A percentile compares a stretch with the other conserved stretches of the same genome.
Evolutionary conservation across 1,140 invertebrate species (phyloP).

Genomic region (Rhysida immarginata): DNA sequence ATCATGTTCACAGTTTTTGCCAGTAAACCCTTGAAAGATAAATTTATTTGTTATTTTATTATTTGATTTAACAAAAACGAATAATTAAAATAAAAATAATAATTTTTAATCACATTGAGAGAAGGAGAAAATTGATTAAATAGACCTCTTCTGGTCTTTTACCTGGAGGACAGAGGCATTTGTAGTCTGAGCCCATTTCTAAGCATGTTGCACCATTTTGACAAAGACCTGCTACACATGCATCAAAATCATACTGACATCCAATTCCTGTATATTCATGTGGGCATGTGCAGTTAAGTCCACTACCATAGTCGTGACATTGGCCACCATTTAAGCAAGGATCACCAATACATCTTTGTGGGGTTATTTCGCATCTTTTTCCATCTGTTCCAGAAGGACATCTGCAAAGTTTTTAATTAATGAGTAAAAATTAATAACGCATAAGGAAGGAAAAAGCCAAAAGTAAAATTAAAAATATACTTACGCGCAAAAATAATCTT

Average conservation of each 20-base stretch:
- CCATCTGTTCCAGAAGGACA: slow-evolving; percentile 85
- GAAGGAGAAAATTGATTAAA: background rate
- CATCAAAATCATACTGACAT: slow-evolving; percentile 85
- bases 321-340: slow-evolving; percentile 90
- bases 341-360: slow-evolving; percentile 85
- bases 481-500: slow-evolving; percentile 91
- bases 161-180: slow-evolving; percentile 68
- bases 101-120: background rate
- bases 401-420: slow-evolving; percentile 26
- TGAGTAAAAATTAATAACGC: background rate
- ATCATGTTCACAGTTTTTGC: slow-evolving; percentile 79
- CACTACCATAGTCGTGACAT: slow-evolving; percentile 87
- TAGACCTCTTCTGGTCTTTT: slow-evolving; percentile 34
- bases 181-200: slow-evolving; percentile 66
- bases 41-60: background rate
- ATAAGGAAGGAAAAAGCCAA: too few species aligned
- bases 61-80: too few species aligned
- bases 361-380: slow-evolving; percentile 86
- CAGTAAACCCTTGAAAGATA: slow-evolving; percentile 30
- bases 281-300: slow-evolving; percentile 82
- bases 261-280: slow-evolving; percentile 70
- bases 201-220: slow-evolving; percentile 83
- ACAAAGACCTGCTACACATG: slow-evolving; percentile 70
- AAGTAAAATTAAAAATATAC: too few species aligned
- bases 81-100: background rate